phyloP scores from a whole-genome alignment of 1,140 invertebrate species.

The Pygmarrhopalites habei region DNA sequence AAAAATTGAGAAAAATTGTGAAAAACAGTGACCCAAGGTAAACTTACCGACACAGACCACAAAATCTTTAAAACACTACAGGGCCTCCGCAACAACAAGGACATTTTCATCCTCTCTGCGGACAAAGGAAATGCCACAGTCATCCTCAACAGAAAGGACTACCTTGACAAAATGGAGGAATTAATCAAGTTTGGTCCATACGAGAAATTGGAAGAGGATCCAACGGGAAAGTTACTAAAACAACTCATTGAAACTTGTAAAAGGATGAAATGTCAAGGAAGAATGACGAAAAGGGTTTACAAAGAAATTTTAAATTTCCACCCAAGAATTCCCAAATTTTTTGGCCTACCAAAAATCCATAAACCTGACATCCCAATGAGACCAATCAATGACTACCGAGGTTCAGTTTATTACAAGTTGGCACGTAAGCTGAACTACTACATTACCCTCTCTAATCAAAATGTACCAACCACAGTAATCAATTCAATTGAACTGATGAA shows the following conservation, averaged over 20 bases:
- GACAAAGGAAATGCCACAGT: constrained; percentile 41
- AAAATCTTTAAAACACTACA: background rate
- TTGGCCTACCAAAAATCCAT: constrained; percentile 41
- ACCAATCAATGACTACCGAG: constrained; percentile 39
- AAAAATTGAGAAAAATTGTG: background rate
- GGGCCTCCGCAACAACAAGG: background rate
- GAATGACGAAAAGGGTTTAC: constrained; percentile 15
- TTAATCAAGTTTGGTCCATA: constrained; percentile 30
- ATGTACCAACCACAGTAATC: background rate
- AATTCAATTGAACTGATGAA: constrained; percentile 25
- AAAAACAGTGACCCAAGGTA: no score
- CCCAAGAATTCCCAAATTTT: constrained; percentile 25
- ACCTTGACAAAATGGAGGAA: constrained; percentile 30
- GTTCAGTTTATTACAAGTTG: constrained; percentile 35
- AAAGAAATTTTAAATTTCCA: constrained; percentile 14
- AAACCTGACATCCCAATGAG: constrained; percentile 37
- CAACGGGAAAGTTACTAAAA: background rate
- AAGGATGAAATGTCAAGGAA: background rate
- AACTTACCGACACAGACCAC: no score
- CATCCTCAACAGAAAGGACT: constrained; percentile 24
- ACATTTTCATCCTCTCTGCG: constrained; percentile 15
- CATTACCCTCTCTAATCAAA: background rate
- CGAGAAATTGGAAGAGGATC: constrained; percentile 14
- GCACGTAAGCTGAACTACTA: constrained; percentile 32
- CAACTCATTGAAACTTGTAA: background rate